A percentile compares a stretch with the other conserved stretches of the same genome.
Conservation (phyloP, 2,797 vertebrate species). For the Octomys mimax region DNA sequence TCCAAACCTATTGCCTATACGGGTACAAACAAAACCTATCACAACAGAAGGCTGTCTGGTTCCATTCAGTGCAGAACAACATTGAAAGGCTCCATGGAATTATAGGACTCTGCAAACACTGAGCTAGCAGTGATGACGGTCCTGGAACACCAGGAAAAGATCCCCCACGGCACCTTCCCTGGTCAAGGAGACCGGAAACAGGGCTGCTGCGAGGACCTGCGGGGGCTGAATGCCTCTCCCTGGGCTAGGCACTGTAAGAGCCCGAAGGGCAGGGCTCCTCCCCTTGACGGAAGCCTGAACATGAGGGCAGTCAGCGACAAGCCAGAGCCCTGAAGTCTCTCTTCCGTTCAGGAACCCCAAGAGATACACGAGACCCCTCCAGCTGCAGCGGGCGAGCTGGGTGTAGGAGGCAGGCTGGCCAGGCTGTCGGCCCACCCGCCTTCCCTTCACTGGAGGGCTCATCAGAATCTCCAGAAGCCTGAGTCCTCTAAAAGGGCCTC, state of each 20-base stretch:
- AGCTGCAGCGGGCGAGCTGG: background rate
- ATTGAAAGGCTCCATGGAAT: background rate
- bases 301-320: background rate
- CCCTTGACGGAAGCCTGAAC: background rate
- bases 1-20: conserved; percentile 60
- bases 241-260: background rate
- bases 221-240: rapidly evolving
- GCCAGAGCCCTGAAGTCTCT: background rate
- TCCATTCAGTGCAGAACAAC: background rate
- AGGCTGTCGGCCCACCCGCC: background rate
- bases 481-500: background rate
- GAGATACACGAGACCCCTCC: background rate
- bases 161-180: rapidly evolving
- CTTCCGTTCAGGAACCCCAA: background rate
- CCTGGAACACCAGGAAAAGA: background rate
- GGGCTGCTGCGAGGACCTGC: background rate
- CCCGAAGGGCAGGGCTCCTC: background rate
- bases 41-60: background rate
- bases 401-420: no score
- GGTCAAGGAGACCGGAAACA: background rate
- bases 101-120: background rate
- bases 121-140: no score
- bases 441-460: background rate
- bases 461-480: background rate
- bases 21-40: conserved; percentile 22